A percentile compares a stretch with the other conserved stretches of the same genome.
Conservation (phyloP, 2,797 vertebrate genomes). For the Eremophila alpestris region DNA sequence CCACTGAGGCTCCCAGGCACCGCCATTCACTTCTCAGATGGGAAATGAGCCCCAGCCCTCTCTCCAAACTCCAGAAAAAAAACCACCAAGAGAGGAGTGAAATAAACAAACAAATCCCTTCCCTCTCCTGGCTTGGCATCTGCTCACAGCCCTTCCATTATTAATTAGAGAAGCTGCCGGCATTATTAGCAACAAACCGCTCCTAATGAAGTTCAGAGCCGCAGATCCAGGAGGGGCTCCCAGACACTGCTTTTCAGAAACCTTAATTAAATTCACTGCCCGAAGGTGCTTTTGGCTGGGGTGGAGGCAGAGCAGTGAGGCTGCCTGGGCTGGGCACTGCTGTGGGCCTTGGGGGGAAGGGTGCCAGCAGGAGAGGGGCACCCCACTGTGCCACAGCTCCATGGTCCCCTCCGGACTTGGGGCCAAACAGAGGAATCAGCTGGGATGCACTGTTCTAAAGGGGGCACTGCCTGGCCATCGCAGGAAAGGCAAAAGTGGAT, state of each 20-base stretch:
- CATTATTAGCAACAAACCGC: conserved; percentile 61
- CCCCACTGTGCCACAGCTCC: neutral
- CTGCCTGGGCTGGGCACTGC: neutral
- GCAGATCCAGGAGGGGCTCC: conserved; percentile 61
- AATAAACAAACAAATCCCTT: conserved; percentile 63
- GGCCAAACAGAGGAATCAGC: neutral
- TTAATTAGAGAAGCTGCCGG: conserved; percentile 67
- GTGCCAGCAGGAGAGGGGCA: neutral
- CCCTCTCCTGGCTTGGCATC: conserved; percentile 57
- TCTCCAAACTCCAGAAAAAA: neutral
- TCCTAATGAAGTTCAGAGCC: conserved; percentile 68
- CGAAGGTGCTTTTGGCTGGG: conserved; percentile 22
- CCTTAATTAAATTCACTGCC: conserved; percentile 58
- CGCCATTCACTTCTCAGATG: neutral
- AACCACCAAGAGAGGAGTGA: neutral
- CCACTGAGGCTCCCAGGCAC: neutral
- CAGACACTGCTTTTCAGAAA: conserved; percentile 55
- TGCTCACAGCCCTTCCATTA: conserved; percentile 61
- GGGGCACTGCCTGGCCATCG: neutral
- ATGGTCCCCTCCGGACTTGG: accelerated
- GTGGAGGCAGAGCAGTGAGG: neutral
- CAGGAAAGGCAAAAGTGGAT: neutral
- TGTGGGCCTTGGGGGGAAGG: neutral
- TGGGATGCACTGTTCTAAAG: neutral
- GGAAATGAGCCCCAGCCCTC: neutral